Evolutionary conservation across 2,797 vertebrate species (phyloP), one percentile per base, ranked within the genome.

Genomic region (Arrhamphus sclerolepis): DNA sequence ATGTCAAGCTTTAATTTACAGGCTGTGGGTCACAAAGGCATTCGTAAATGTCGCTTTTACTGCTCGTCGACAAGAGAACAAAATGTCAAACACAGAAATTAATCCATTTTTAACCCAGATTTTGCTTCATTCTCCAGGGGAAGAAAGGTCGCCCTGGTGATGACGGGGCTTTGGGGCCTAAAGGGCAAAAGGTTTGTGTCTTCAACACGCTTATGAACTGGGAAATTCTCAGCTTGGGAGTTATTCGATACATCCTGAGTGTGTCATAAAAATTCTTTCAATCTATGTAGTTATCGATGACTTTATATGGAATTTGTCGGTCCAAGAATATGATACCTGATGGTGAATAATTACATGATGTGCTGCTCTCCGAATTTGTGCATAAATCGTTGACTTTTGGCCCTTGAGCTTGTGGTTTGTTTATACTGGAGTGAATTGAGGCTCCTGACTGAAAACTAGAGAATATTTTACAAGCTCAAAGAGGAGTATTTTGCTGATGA

Each of bases 111-210:
- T 40, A 47, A 74, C 66, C 11, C 11, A 29, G 69, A 51, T 77
- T 62, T 66, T 72, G 24, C 82, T 82, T 86, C 76, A 14, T 63
- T 85, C 89, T 83, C 11, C 74, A 98, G 96, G 96, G 96, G 48
- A 97, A 97, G 86, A 96, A 95, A 78, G 96, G 95, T 73, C 93
- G 93, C 1, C 78, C 92, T 0, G 96, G 96, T 73, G 94, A 96
- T 0, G 90, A 96, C 24, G 96, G 96, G 53, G 50, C 82, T 66
- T 80, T 87, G 0, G 96, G 96, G 38, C 70, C 66, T 31, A 96
- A 92, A 92, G 96, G 96, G 70, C 84, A 66, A 56, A 98, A 98
- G 96, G 95, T 98, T 62, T 21, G 62, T 72, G 49, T 22, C 57
- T 63, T 70, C 62, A 58, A 69, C 61, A 46, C 63, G 59, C 60